These are phyloP conservation scores for Pseudochaenichthys georgianus DNA, from an alignment of 2,797 vertebrate genomes.

Conservation along the genomic window DNA sequence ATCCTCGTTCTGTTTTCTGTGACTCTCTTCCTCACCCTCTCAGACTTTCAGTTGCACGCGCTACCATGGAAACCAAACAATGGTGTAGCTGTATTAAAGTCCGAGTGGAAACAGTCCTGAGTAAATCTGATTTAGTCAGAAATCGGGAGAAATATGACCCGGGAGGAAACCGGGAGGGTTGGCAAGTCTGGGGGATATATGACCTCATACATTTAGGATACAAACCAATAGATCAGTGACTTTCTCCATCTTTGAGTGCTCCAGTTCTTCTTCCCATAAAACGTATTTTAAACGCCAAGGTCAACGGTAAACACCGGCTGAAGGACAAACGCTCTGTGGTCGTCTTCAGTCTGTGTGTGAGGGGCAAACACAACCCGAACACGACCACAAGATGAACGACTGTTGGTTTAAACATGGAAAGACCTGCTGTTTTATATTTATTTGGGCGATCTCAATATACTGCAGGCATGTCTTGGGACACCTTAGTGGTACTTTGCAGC, in stretches of 20 bases:
- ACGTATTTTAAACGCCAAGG: slow-evolving; percentile 32
- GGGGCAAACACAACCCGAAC: background rate
- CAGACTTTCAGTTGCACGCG: too few species aligned
- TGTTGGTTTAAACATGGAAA: background rate
- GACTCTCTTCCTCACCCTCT: too few species aligned
- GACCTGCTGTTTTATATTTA: background rate
- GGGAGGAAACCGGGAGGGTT: too few species aligned
- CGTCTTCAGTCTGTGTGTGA: slow-evolving; percentile 6
- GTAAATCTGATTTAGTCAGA: too few species aligned
- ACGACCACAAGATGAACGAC: background rate
- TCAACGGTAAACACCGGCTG: slow-evolving; percentile 46
- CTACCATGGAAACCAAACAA: too few species aligned
- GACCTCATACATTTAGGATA: background rate
- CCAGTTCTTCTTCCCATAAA: slow-evolving; percentile 38
- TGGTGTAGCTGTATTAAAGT: too few species aligned
- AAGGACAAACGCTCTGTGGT: slow-evolving; percentile 21
- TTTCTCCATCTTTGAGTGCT: slow-evolving; percentile 10
- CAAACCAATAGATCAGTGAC: background rate
- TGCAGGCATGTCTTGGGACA: background rate
- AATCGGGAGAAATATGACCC: too few species aligned
- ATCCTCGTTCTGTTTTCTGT: too few species aligned
- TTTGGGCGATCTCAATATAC: background rate
- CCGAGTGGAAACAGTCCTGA: too few species aligned
- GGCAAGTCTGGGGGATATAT: too few species aligned
- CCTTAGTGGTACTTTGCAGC: too few species aligned